These are phyloP conservation scores for Acanthurus tractus DNA, from an alignment of 2,797 vertebrate species.

Conservation along the genomic window DNA sequence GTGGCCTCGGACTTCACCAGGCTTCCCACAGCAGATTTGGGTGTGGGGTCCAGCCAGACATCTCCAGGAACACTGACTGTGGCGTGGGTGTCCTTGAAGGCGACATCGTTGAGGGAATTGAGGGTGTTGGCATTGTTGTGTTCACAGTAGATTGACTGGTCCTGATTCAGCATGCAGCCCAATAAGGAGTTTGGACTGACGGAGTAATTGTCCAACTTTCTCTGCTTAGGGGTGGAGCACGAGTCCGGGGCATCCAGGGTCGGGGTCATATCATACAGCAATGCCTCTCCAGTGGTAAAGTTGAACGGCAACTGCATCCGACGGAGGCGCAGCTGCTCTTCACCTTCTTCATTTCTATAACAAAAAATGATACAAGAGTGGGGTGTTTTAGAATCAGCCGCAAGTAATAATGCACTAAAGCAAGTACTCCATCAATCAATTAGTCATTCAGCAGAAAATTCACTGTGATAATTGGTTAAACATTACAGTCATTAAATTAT, in stretches of 20 bases:
- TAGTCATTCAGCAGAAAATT: no score
- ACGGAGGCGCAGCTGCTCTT: constrained; percentile 83
- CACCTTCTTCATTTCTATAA: constrained; percentile 85
- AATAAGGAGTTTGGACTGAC: constrained; percentile 74
- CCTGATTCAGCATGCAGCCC: constrained; percentile 82
- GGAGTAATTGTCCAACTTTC: constrained; percentile 45
- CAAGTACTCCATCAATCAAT: background rate
- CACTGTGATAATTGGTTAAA: no score
- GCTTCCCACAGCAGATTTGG: background rate
- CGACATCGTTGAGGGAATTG: constrained; percentile 66
- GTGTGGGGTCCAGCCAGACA: constrained; percentile 37
- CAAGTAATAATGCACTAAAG: background rate
- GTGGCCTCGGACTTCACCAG: constrained; percentile 68
- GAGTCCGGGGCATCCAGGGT: constrained; percentile 49
- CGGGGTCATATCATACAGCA: constrained; percentile 78
- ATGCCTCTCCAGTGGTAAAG: constrained; percentile 81
- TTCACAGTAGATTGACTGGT: constrained; percentile 75
- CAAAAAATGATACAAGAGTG: background rate
- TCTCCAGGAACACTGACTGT: constrained; percentile 78
- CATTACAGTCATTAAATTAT: no score
- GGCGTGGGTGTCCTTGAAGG: constrained; percentile 81
- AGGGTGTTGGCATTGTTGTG: constrained; percentile 50
- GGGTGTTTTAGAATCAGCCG: background rate
- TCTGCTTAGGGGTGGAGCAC: constrained; percentile 67
- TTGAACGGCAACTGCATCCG: constrained; percentile 83